Base-by-base conservation (phyloP, 37 sponge, comb jelly and placozoan species). In the Petrosia ficiformis region DNA sequence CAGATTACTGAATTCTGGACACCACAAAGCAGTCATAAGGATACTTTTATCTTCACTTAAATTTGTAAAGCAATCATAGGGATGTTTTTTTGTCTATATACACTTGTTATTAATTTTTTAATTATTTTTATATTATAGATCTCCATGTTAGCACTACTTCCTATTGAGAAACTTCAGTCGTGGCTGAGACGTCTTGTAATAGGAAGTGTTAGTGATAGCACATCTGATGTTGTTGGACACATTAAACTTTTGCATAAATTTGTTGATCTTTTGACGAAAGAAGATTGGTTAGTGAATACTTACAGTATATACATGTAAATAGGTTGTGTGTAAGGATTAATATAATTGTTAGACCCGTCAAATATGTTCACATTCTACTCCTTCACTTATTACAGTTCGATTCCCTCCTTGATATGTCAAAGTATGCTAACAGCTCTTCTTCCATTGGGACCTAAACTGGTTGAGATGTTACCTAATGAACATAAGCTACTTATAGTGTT, bases 121-220 rank as follows among this genome's bases (percentile, higher is more conserved):
- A 48, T 48, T 48, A 48, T 48, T 48, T 19, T 48, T 48, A 19
- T 19, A 19, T 48, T 48, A 48, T 48, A 71, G 72, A 40, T 71
- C 32, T 26, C 30, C 11, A 40, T 25, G 26, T 14, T 71, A 6
- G 36, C 68, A 4, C 32, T 21, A 35, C 37, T 30, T 31, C 43
- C 43, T 28, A 24, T 26, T 21, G 43, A 40, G 44, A n/a, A 43
- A 21, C 41, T 89, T 43, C 25, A n/a, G 26, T 35, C 30, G 24
- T 80, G 79, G 84, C 72, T 89, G 59, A 19, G 37, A 43, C 74
- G 89, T 30, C 11, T 89, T 11, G 84, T 89, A n/a, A 39, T 82
- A 16, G 76, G 76, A 0, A 61, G 61, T 4, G 39, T 75, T 5
- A 63, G 35, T 22, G 84, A 83, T n/a, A 57, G 70, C 25, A 59